These are phyloP conservation scores for Gymnothorax javanicus DNA, from an alignment of 2,797 vertebrate genomes.

Conservation along the genomic window DNA sequence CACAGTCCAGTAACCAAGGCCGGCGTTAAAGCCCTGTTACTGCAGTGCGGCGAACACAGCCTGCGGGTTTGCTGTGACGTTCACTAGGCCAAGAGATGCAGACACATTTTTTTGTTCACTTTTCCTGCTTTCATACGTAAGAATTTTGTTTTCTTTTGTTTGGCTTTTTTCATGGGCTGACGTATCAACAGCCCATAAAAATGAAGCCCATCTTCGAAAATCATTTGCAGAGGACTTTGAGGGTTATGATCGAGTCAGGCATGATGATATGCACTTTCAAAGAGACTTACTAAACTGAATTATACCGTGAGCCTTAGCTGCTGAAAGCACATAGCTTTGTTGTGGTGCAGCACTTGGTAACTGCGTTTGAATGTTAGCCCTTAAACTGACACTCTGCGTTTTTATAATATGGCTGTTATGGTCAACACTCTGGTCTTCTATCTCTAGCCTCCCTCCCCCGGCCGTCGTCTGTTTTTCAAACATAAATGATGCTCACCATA, in stretches of 20 bases:
- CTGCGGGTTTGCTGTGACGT: neutral
- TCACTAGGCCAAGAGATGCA: neutral
- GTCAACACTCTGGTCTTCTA: neutral
- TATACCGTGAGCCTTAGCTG: neutral
- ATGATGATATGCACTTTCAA: conserved; percentile 12
- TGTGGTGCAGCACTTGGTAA: neutral
- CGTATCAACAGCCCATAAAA: conserved; percentile 37
- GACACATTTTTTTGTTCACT: conserved; percentile 50
- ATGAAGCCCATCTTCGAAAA: conserved; percentile 25
- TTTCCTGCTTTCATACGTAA: conserved; percentile 69
- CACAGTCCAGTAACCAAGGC: no score
- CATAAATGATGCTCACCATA: neutral
- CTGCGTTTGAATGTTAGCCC: conserved; percentile 9
- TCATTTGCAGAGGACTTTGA: neutral
- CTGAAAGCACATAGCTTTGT: neutral
- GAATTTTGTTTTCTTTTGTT: conserved; percentile 61
- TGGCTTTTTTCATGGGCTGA: conserved; percentile 26
- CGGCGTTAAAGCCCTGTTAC: no score
- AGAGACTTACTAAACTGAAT: neutral
- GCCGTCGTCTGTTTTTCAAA: neutral
- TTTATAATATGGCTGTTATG: neutral
- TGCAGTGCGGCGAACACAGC: neutral
- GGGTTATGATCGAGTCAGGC: neutral
- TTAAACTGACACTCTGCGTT: conserved; percentile 18
- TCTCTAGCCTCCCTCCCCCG: neutral